These are phyloP conservation scores for Clivina fossor DNA, from an alignment of 2,888 invertebrate species.

Conservation along the genomic window DNA sequence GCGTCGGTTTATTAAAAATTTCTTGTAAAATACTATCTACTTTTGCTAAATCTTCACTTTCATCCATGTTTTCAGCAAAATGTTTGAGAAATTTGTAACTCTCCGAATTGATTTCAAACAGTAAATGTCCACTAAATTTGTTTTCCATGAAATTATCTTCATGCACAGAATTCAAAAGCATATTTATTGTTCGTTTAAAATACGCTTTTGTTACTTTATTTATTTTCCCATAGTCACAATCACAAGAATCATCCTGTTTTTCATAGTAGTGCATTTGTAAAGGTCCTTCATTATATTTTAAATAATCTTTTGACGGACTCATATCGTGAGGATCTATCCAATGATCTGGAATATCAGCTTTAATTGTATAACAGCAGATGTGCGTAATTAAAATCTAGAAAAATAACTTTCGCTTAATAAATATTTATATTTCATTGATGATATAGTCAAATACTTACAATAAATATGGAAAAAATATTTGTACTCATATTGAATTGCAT, in stretches of 20 bases:
- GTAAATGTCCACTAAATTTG: slow-evolving; percentile 16
- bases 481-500: too few species aligned
- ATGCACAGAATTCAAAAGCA: slow-evolving; percentile 25
- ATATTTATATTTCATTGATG: too few species aligned
- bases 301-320: slow-evolving; percentile 15
- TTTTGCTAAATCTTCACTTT: neutral
- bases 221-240: neutral
- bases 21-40: slow-evolving; percentile 14
- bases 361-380: too few species aligned
- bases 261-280: neutral
- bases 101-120: slow-evolving; percentile 14
- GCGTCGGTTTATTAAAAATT: slow-evolving; percentile 9
- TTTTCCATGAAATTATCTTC: slow-evolving; percentile 5
- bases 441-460: too few species aligned
- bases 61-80: slow-evolving; percentile 5
- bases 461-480: too few species aligned
- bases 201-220: neutral
- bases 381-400: too few species aligned
- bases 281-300: slow-evolving; percentile 7
- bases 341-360: too few species aligned
- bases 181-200: slow-evolving; percentile 14
- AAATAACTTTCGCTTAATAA: too few species aligned
- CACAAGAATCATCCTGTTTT: neutral
- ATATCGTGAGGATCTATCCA: slow-evolving; percentile 29
- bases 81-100: slow-evolving; percentile 8